phyloP scores from a whole-genome alignment of 2,113 vertebrate species.

The Oxygymnocypris stewartii region DNA sequence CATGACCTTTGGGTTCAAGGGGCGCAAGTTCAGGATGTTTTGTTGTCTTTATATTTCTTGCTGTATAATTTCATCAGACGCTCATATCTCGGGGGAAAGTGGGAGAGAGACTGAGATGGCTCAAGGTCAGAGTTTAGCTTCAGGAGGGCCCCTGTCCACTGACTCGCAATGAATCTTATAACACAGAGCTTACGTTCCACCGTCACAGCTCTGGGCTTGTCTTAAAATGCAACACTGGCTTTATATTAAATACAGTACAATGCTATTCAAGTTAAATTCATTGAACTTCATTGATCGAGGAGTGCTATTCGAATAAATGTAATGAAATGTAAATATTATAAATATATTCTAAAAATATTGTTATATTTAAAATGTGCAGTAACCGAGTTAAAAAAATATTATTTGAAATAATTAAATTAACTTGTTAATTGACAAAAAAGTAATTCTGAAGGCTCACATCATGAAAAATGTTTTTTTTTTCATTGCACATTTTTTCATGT shows the following conservation, averaged over 20 bases:
- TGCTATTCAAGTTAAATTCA: neutral
- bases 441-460: neutral
- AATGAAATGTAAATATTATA: neutral
- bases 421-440: neutral
- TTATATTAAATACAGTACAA: neutral
- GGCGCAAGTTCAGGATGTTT: neutral
- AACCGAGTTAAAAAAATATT: neutral
- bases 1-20: constrained; percentile 25
- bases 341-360: neutral
- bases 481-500: too few relatives aligned
- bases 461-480: neutral
- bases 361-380: neutral
- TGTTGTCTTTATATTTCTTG: constrained; percentile 4
- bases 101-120: neutral
- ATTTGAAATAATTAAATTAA: neutral
- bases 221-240: neutral
- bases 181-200: neutral
- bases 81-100: neutral
- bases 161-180: neutral
- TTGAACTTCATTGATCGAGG: neutral
- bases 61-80: constrained; percentile 7
- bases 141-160: neutral
- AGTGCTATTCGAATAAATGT: neutral
- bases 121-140: constrained; percentile 19
- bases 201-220: neutral